Base-by-base conservation (phyloP, 2,888 invertebrate genomes). In the Eilema caniola region DNA sequence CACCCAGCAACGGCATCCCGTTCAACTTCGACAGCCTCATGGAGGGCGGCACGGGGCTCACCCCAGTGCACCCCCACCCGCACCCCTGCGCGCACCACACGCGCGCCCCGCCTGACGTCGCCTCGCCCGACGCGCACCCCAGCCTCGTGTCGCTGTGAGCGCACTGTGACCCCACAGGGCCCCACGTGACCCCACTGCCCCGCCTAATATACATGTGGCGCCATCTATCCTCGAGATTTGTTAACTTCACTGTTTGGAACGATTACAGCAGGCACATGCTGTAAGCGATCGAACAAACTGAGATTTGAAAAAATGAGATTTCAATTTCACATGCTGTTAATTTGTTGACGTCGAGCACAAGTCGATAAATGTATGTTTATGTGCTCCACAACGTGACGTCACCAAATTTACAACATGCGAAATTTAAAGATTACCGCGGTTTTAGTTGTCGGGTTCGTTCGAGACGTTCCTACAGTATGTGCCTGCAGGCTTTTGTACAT, bases 11-110 rank as follows among this genome's bases (percentile, higher is more conserved):
- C 84, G 98, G 98, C 66, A 97, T 98, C 80, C 97, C 97, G 83
- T 98, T 98, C 93, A 98, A 98, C 92, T 98, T 98, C 90, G 99
- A 99, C 86, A 98, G 98, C 81, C 96, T 99, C 74, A 98, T 99
- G 98, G 98, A 98, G 84, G 98, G 98, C 66, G 98, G 98, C 85
- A 98, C 99, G 3, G 98, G 99, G 0, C 95, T 99, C 65, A 99
- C 99, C 11, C 99, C 99, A 0, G 98, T 98, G 53, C 93, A 93
- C 85, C 93, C 93, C 41, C 94, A 93, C 86, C 93, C 93, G 96
- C 97, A 97, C 70, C 97, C 97, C 31, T 98, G 98, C 93, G 97
- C 97, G 74, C 97, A 97, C 79, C 98, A 98, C 90, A 97, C 97
- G 88, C 96, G 97, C 87, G 96, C 96, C 89, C 96, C 97, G 65